These are phyloP conservation scores for Lates calcarifer DNA, from an alignment of 2,113 vertebrate species.

Conservation along the genomic window DNA sequence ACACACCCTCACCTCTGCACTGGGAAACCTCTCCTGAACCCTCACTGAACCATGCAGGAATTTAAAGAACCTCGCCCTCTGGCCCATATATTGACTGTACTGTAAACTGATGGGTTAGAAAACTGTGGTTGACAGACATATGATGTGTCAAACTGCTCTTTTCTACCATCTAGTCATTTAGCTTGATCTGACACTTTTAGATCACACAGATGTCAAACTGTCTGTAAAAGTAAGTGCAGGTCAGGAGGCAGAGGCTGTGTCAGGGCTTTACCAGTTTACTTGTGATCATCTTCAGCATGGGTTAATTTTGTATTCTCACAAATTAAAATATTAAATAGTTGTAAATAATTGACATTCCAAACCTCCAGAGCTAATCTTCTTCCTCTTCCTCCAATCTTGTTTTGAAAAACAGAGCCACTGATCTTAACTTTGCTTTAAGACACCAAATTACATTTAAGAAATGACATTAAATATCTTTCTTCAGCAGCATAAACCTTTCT, in stretches of 20 bases:
- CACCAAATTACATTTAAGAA: not conserved
- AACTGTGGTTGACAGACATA: not conserved
- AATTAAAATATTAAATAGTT: not conserved
- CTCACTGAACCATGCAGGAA: conserved; percentile 65
- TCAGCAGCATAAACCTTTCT: not conserved
- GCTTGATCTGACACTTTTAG: not conserved
- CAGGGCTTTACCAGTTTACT: not conserved
- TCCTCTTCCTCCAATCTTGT: not conserved
- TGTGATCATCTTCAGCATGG: not conserved
- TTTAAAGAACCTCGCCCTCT: conserved; percentile 56
- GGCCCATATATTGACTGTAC: conserved; percentile 31
- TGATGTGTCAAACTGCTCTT: not conserved
- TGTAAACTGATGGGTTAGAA: not conserved
- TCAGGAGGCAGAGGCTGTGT: not conserved
- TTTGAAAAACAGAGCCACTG: not conserved
- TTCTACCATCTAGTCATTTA: not conserved
- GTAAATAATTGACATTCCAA: not conserved
- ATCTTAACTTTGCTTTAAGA: not conserved
- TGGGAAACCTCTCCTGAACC: conserved; percentile 63
- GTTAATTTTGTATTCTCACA: not conserved
- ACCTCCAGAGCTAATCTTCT: not conserved
- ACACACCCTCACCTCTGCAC: conserved; percentile 56
- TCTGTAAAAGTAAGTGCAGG: not conserved
- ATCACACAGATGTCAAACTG: too few relatives aligned
- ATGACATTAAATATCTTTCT: not conserved